Percentiles rank a stretch among this genome's conserved stretches.
These are phyloP conservation scores for Chymomyza fuscimana DNA, from an alignment of 2,888 invertebrate species.

Conservation along the genomic window DNA sequence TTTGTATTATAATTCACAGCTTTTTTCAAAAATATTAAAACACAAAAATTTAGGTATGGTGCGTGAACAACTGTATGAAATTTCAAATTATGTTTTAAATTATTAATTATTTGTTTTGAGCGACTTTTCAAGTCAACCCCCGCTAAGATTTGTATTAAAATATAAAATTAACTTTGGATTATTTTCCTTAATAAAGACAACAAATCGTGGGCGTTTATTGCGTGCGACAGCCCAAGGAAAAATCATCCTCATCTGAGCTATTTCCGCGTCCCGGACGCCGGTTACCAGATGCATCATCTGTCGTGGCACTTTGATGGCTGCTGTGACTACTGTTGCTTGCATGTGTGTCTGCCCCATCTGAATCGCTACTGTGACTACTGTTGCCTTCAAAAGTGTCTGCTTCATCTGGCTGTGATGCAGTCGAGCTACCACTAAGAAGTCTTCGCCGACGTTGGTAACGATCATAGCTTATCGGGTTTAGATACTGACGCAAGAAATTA, in stretches of 20 bases:
- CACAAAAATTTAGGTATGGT: background rate
- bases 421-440: background rate
- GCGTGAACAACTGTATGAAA: background rate
- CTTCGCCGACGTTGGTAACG: background rate
- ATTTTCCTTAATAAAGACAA: background rate
- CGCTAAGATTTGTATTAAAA: background rate
- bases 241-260: conserved; percentile 48
- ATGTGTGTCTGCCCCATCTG: background rate
- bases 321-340: conserved; percentile 37
- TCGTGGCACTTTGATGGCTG: conserved; percentile 28
- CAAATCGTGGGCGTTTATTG: conserved; percentile 51
- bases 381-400: conserved; percentile 22
- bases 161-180: conserved; percentile 8
- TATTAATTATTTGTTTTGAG: background rate
- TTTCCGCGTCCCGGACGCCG: background rate
- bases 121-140: background rate
- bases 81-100: background rate
- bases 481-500: conserved; percentile 73
- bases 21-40: conserved; percentile 18
- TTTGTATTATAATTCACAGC: conserved; percentile 52
- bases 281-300: background rate
- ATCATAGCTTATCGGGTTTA: background rate
- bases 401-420: background rate
- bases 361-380: conserved; percentile 36
- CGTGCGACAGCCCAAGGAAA: conserved; percentile 59